phyloP scores from a whole-genome alignment of 2,888 invertebrate species.

The Drosophila longiperda region DNA sequence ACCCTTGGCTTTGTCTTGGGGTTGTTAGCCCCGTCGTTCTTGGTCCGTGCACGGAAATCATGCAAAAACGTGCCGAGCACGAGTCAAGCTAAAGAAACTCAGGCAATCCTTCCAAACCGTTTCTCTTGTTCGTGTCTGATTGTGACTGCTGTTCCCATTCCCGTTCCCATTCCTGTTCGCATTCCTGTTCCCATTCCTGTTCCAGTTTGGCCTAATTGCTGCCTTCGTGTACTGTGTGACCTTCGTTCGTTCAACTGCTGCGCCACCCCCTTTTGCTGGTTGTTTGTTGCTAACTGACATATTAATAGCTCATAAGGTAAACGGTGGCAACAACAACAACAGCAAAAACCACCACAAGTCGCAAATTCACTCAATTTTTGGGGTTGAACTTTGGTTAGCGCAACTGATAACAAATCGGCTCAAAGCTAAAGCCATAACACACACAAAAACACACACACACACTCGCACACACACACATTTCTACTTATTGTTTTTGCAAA shows the following conservation, averaged over 20 bases:
- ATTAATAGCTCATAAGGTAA: slow-evolving; percentile 64
- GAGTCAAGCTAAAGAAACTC: slow-evolving; percentile 49
- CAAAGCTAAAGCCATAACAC: slow-evolving; percentile 1
- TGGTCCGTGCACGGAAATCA: slow-evolving; percentile 56
- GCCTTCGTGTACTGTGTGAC: slow-evolving; percentile 5
- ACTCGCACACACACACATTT: neutral
- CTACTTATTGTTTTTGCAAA: slow-evolving; percentile 8
- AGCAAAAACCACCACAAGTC: slow-evolving; percentile 3
- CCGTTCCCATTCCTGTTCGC: slow-evolving; percentile 24
- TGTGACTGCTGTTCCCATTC: slow-evolving; percentile 60
- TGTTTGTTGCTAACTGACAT: slow-evolving; percentile 40
- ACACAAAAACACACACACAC: neutral
- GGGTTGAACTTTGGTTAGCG: slow-evolving; percentile 9
- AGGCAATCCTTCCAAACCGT: slow-evolving; percentile 38
- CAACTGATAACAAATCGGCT: slow-evolving; percentile 11
- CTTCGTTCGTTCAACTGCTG: slow-evolving; percentile 5
- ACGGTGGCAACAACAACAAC: slow-evolving; percentile 14
- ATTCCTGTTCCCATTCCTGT: neutral
- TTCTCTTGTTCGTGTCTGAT: slow-evolving; percentile 40
- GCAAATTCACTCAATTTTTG: neutral
- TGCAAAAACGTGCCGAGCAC: slow-evolving; percentile 76
- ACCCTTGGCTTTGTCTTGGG: slow-evolving; percentile 36
- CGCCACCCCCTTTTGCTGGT: slow-evolving; percentile 51
- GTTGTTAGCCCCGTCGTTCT: slow-evolving; percentile 40
- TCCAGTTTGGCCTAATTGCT: slow-evolving; percentile 48